These are phyloP conservation scores for Epinotia bilunana DNA, from an alignment of 2,888 invertebrate species.

Conservation along the genomic window DNA sequence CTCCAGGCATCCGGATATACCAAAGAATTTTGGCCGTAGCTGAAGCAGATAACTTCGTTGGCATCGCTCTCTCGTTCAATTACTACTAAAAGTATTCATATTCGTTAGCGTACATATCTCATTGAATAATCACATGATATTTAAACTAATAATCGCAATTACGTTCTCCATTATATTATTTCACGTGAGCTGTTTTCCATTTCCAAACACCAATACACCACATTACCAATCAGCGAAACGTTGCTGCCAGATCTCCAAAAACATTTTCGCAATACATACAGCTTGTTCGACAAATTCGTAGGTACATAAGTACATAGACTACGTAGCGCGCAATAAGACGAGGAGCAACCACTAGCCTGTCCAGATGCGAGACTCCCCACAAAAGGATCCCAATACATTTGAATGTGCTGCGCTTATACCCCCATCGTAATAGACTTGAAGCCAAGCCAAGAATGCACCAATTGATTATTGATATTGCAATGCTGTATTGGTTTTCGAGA, in stretches of 20 bases:
- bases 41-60: too few species aligned
- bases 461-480: slow-evolving; percentile 84
- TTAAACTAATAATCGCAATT: background rate
- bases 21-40: too few species aligned
- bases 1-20: too few species aligned
- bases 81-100: too few species aligned
- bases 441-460: slow-evolving; percentile 80
- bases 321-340: slow-evolving; percentile 18
- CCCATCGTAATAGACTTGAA: slow-evolving; percentile 80
- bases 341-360: slow-evolving; percentile 36
- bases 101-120: too few species aligned
- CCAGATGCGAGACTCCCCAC: slow-evolving; percentile 67
- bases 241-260: background rate
- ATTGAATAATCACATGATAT: too few species aligned
- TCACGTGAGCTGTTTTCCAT: background rate
- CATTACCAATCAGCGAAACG: slow-evolving; percentile 16
- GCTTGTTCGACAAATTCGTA: slow-evolving; percentile 27
- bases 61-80: too few species aligned
- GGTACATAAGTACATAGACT: slow-evolving; percentile 8
- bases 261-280: slow-evolving; percentile 17
- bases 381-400: slow-evolving; percentile 72
- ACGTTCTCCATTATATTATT: background rate
- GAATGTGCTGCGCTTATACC: slow-evolving; percentile 69
- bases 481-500: slow-evolving; percentile 60
- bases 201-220: too few species aligned